Percentiles rank a stretch among this genome's conserved stretches.
Conservation (phyloP, 2,888 invertebrate genomes). For the Digitonthophagus gazella region DNA sequence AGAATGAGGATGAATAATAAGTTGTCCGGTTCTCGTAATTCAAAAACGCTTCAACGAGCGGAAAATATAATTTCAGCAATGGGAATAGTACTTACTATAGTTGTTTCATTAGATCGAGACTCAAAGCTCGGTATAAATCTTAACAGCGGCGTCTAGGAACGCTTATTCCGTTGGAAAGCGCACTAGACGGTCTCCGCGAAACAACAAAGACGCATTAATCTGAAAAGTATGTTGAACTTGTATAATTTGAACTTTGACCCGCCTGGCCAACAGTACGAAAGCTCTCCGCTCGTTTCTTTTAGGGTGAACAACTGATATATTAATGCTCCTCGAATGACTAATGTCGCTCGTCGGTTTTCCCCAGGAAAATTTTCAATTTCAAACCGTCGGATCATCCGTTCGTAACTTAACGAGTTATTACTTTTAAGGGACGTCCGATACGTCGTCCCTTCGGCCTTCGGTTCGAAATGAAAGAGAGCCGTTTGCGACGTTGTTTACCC, state of each 20-base stretch:
- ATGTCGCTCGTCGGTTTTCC: neutral
- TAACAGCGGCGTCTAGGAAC: conserved; percentile 3
- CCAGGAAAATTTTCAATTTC: neutral
- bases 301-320: neutral
- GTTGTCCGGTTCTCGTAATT: neutral
- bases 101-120: conserved; percentile 11
- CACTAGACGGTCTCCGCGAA: neutral
- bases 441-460: too few relatives aligned
- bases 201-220: conserved; percentile 31
- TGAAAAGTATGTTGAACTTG: conserved; percentile 30
- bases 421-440: too few relatives aligned
- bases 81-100: conserved; percentile 1
- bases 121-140: conserved; percentile 5
- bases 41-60: neutral
- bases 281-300: neutral
- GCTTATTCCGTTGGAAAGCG: conserved; percentile 6
- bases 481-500: neutral
- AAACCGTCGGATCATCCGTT: neutral
- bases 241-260: conserved; percentile 28
- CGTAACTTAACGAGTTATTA: neutral
- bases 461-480: neutral
- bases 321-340: neutral
- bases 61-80: conserved; percentile 1
- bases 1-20: neutral
- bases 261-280: neutral